Percentiles rank a stretch among this genome's conserved stretches.
Evolutionary conservation across 2,888 invertebrate species (phyloP).

Genomic region (Pelosia muscerda): DNA sequence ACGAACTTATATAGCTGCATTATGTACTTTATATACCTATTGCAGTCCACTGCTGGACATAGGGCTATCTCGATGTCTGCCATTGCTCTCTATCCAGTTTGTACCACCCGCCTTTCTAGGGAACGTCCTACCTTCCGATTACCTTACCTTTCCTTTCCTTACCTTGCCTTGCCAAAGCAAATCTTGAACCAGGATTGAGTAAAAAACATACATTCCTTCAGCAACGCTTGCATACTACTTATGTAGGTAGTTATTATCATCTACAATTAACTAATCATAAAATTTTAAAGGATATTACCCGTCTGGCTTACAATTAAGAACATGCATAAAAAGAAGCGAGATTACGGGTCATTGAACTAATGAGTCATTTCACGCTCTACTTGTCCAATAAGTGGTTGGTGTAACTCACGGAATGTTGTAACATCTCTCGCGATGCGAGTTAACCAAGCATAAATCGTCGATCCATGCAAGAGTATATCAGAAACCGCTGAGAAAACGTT

Average conservation of each 20-base stretch:
- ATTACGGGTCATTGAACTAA: conserved; percentile 73
- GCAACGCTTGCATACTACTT: no score
- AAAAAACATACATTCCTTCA: no score
- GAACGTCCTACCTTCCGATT: no score
- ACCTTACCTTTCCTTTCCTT: no score
- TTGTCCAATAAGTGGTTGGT: conserved; percentile 58
- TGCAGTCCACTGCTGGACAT: no score
- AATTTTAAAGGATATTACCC: not conserved
- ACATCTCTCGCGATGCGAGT: conserved; percentile 22
- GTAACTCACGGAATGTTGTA: conserved; percentile 37
- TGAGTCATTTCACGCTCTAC: conserved; percentile 77
- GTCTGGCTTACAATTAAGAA: conserved; percentile 7
- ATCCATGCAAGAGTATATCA: not conserved
- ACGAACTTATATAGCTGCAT: no score
- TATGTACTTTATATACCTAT: no score
- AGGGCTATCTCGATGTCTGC: no score
- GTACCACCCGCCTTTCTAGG: no score
- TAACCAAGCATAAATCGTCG: conserved; percentile 28
- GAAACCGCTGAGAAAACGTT: not conserved
- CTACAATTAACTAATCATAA: not conserved
- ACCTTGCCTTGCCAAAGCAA: no score
- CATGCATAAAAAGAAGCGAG: conserved; percentile 47
- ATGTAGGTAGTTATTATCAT: not conserved
- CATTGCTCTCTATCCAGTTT: no score
- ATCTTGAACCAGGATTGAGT: no score